Conservation (phyloP, 1,140 invertebrate species). For the Philopotamus ludificatus region DNA sequence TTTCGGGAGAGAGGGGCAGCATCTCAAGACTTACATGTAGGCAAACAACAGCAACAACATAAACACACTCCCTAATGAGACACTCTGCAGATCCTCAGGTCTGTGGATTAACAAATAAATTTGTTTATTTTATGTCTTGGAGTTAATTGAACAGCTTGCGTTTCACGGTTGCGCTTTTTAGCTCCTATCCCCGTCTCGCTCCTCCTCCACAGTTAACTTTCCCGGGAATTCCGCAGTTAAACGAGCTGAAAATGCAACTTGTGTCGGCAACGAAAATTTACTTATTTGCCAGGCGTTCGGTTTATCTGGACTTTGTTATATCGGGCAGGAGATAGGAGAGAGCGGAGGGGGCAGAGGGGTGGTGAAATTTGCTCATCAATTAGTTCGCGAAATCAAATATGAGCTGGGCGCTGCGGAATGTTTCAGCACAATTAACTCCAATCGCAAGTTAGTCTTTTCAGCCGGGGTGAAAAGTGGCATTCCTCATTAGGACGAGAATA, state of each 20-base stretch:
- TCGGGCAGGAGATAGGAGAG: no score
- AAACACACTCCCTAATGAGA: slow-evolving; percentile 9
- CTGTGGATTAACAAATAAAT: slow-evolving; percentile 25
- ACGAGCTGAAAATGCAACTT: slow-evolving; percentile 29
- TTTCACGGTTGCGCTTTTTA: slow-evolving; percentile 21
- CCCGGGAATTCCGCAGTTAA: not conserved
- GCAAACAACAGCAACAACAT: slow-evolving; percentile 1
- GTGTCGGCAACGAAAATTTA: slow-evolving; percentile 15
- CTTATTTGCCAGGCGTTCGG: slow-evolving; percentile 17
- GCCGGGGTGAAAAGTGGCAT: no score
- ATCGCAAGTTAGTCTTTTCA: no score
- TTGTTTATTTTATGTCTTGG: slow-evolving; percentile 26
- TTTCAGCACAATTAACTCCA: no score
- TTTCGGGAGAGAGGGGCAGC: not conserved
- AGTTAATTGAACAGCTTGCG: slow-evolving; percentile 28
- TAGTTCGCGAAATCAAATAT: no score
- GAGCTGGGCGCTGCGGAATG: no score
- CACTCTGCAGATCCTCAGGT: slow-evolving; percentile 14
- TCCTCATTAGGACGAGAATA: no score
- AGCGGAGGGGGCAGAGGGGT: no score
- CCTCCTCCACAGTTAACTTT: no score
- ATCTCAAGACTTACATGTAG: not conserved
- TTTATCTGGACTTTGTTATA: no score
- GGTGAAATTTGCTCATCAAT: no score
- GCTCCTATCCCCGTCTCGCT: not conserved